A percentile compares a stretch with the other conserved stretches of the same genome.
Conservation (phyloP, 1,140 invertebrate species). For the Kradibia gibbosae region DNA sequence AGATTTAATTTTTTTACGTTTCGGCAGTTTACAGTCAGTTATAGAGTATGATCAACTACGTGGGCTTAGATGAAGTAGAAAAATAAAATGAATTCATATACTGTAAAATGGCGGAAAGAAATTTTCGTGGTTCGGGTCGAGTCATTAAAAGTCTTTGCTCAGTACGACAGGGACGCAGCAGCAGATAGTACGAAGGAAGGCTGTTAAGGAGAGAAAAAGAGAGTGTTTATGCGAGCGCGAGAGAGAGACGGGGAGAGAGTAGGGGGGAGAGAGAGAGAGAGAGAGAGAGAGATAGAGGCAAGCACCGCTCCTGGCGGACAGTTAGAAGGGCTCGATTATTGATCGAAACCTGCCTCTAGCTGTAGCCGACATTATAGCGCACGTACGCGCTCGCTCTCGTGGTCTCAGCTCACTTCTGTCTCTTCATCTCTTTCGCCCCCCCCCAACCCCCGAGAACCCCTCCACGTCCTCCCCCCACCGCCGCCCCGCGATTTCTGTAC, state of each 20-base stretch:
- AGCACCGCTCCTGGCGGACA: conserved; percentile 54
- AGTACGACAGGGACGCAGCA: conserved; percentile 26
- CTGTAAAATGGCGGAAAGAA: conserved; percentile 24
- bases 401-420: not conserved
- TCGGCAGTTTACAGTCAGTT: not conserved
- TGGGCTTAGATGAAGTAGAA: not conserved
- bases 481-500: no score
- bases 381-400: conserved; percentile 27
- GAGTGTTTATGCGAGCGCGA: not conserved
- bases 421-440: not conserved
- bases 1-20: not conserved
- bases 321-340: conserved; percentile 62
- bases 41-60: not conserved
- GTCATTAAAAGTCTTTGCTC: conserved; percentile 50
- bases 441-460: not conserved
- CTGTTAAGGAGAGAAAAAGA: not conserved
- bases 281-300: conserved; percentile 1
- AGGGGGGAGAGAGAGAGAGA: conserved; percentile 1
- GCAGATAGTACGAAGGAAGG: not conserved
- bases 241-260: not conserved
- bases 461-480: not conserved
- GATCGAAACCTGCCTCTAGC: conserved; percentile 57
- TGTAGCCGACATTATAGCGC: conserved; percentile 47
- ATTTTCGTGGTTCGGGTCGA: conserved; percentile 11
- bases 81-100: not conserved